Conservation (phyloP, 2,888 invertebrate species). For the Thyatira batis region DNA sequence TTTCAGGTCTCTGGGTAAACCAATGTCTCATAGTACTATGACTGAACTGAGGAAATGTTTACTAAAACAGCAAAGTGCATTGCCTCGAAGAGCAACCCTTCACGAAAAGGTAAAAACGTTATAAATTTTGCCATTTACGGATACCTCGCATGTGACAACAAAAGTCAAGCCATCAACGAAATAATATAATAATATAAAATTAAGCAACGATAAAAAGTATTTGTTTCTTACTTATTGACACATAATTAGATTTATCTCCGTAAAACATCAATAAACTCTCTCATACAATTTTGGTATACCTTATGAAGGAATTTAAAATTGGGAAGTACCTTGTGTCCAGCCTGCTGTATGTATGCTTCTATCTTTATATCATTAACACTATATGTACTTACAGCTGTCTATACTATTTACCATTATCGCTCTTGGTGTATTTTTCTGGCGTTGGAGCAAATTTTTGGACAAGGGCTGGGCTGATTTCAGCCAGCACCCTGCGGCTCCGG, state of each 20-base stretch:
- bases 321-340: too few species aligned
- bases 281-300: too few species aligned
- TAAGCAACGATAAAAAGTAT: too few species aligned
- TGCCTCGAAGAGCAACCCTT: constrained; percentile 32
- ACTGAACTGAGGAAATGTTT: constrained; percentile 31
- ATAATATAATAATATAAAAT: too few species aligned
- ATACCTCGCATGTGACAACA: too few species aligned
- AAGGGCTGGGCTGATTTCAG: constrained; percentile 43
- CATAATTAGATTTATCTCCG: too few species aligned
- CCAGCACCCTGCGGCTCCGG: constrained; percentile 6
- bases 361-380: too few species aligned
- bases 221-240: too few species aligned
- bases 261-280: too few species aligned
- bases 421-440: constrained; percentile 32
- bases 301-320: too few species aligned
- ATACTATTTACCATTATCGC: constrained; percentile 30
- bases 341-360: too few species aligned
- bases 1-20: constrained; percentile 30
- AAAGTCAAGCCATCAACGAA: too few species aligned
- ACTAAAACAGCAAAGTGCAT: constrained; percentile 21
- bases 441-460: constrained; percentile 40
- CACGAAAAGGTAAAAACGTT: constrained; percentile 45
- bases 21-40: constrained; percentile 37
- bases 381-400: constrained; percentile 43
- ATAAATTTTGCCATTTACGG: neutral